Percentiles rank a stretch among this genome's conserved stretches.
These are phyloP conservation scores for Anas platyrhynchos DNA, from an alignment of 2,113 vertebrate species.

Conservation along the genomic window DNA sequence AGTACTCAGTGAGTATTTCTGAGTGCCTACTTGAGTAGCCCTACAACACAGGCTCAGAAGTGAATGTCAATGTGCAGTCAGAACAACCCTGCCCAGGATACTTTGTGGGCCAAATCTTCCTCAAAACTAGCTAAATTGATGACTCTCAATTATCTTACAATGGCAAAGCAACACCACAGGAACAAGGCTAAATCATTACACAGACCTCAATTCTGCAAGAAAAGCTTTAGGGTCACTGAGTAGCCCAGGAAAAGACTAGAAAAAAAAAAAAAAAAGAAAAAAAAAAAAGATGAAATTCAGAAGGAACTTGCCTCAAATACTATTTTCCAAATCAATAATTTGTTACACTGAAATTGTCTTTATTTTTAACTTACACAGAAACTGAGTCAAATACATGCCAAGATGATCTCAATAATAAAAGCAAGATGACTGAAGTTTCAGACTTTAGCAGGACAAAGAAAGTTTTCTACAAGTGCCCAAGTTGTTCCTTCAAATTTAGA, in stretches of 20 bases:
- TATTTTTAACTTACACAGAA: neutral
- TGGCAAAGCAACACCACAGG: neutral
- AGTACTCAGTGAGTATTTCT: neutral
- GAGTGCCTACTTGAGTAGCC: neutral
- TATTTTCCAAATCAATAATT: neutral
- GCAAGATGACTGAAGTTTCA: neutral
- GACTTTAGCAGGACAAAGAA: neutral
- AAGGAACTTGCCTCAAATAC: neutral
- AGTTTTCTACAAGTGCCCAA: neutral
- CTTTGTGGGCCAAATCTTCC: neutral
- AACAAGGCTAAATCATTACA: neutral
- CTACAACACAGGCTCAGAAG: neutral
- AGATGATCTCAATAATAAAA: rapidly evolving
- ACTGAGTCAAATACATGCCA: neutral
- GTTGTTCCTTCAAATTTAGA: neutral
- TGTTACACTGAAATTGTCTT: neutral
- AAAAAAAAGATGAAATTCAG: neutral
- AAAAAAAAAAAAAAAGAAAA: neutral
- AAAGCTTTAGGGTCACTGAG: neutral
- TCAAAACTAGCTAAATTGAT: neutral
- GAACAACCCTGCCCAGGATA: rapidly evolving
- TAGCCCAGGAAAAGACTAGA: neutral
- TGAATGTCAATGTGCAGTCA: rapidly evolving
- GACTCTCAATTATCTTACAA: neutral
- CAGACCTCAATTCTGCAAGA: neutral